phyloP scores from a whole-genome alignment of 1,140 invertebrate genomes.

The Drosophila sp. region DNA sequence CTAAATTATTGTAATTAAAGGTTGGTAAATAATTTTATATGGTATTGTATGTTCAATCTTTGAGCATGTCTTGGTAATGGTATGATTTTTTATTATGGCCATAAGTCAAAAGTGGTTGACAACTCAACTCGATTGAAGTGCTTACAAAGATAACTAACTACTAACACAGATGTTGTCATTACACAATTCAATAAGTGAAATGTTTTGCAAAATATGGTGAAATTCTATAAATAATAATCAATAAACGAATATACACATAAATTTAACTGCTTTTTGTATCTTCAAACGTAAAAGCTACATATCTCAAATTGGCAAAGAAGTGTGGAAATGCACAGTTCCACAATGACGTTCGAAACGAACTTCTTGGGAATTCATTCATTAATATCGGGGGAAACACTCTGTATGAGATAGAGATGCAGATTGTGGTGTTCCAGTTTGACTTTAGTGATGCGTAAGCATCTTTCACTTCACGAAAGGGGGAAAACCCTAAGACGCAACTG shows the following conservation, averaged over 20 bases:
- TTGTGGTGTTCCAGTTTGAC: neutral
- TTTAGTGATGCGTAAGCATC: conserved; percentile 16
- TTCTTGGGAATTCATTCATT: neutral
- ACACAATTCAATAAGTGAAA: neutral
- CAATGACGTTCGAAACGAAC: neutral
- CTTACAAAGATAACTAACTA: conserved; percentile 1
- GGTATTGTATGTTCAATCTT: neutral
- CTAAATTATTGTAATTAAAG: conserved; percentile 9
- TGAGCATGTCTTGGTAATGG: neutral
- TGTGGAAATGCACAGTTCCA: neutral
- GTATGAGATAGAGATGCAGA: neutral
- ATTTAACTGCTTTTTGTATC: neutral
- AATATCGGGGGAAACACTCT: conserved; percentile 9
- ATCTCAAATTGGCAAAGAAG: no score
- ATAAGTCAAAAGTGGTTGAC: neutral
- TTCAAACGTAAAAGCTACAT: no score
- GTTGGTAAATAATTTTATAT: neutral
- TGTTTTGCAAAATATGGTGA: conserved; percentile 6
- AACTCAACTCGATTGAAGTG: neutral
- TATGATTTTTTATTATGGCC: conserved; percentile 1
- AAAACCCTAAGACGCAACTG: conserved; percentile 5
- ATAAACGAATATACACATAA: neutral
- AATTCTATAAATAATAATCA: neutral
- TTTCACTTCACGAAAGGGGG: neutral
- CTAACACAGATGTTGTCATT: neutral